Evolutionary conservation across 1,140 invertebrate species (phyloP), one percentile per base, ranked within the genome.

Genomic region (Macrotrachela quadricornifera): DNA sequence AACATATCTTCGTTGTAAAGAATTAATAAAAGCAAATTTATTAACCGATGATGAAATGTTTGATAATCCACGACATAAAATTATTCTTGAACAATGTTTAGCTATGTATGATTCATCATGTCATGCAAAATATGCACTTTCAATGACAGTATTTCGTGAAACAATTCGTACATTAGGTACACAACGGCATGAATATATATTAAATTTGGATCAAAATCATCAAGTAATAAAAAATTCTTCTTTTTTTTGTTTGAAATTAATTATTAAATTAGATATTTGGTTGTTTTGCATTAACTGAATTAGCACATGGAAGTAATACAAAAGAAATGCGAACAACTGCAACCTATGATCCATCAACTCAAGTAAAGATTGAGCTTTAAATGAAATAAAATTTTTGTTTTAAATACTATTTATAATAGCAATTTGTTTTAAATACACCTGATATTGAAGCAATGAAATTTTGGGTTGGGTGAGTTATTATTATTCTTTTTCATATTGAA

Each of bases 271-370:
- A 30, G 56, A 65, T 80, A 21, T 70, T 79, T 52, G 80, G 83
- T 2, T 85, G 82, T 63, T 80, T 92, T 67, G 81, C 83, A 2
- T 66, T 95, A 49, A 95, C 90, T n/a, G 90, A 95, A 73, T 74
- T 94, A 30, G 76, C 81, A 41, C 88, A 95, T 72, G 90, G 90
- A 1, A 87, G 83, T 44, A 90, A 95, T 67, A 85, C 84, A 3
- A 85, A 83, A 61, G 79, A 78, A 41, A 82, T 94, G 74, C 75
- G 81, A 58, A 94, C 90, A 0, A 84, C 78, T 16, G 87, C 88
- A 2, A 85, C 78, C 0, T 95, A 82, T 66, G 82, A 92, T 68
- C 72, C 77, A 0, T 67, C 67, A 17, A 78, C 75, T 10, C 59
- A 73, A 63, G 70, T 70, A 58, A 50, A 37, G 10, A 4, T 30